phyloP scores from a whole-genome alignment of 2,888 invertebrate species.

The Achlya flavicornis region DNA sequence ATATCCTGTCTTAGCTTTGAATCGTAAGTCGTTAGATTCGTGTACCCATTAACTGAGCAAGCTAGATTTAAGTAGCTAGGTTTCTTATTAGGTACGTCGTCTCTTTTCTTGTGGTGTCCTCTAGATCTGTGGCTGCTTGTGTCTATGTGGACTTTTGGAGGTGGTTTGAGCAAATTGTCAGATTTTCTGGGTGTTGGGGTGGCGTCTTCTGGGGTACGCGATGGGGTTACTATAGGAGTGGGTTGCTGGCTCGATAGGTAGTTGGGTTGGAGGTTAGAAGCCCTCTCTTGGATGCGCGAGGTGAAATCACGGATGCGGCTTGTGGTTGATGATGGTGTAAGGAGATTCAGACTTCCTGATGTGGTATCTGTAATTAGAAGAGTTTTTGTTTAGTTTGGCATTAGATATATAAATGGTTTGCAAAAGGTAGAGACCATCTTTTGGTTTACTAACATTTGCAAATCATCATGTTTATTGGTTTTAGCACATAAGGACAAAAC shows the following conservation, averaged over 20 bases:
- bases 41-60: constrained; percentile 95
- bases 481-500: no score
- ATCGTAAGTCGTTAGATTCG: constrained; percentile 93
- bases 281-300: constrained; percentile 83
- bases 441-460: no score
- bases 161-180: constrained; percentile 72
- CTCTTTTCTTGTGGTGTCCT: constrained; percentile 69
- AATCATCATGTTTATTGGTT: no score
- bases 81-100: constrained; percentile 84
- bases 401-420: not conserved
- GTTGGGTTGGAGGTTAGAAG: constrained; percentile 58
- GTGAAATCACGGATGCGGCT: constrained; percentile 84
- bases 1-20: constrained; percentile 90
- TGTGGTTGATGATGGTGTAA: constrained; percentile 85
- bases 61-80: constrained; percentile 95
- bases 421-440: no score
- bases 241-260: constrained; percentile 43
- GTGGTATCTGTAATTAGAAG: constrained; percentile 78
- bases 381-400: not conserved
- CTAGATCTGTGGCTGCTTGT: constrained; percentile 68
- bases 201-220: constrained; percentile 57
- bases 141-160: constrained; percentile 70
- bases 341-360: constrained; percentile 85
- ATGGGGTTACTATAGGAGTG: constrained; percentile 61
- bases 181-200: constrained; percentile 62